Evolutionary conservation across 2,888 invertebrate species (phyloP).

Genomic region (Cephus rjabovi): DNA sequence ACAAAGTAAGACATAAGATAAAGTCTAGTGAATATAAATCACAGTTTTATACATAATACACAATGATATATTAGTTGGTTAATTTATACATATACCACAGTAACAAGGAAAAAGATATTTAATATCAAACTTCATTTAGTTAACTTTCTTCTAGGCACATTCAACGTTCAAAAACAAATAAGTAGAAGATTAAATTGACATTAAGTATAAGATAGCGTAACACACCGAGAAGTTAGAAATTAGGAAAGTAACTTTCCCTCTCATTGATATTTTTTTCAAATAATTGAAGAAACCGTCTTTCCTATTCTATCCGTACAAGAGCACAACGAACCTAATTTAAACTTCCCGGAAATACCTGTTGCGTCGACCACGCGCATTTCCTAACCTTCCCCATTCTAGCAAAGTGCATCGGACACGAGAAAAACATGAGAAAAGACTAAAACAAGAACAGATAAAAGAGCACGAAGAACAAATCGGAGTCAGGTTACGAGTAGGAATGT

Average conservation of each 20-base stretch:
- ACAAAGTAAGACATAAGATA: neutral
- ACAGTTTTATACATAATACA: neutral
- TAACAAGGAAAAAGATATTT: neutral
- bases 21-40: neutral
- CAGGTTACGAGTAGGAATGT: neutral
- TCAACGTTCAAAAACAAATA: neutral
- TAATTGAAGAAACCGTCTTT: neutral
- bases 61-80: neutral
- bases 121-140: constrained; percentile 1
- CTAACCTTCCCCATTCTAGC: constrained; percentile 29
- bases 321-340: constrained; percentile 28
- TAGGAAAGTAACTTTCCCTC: neutral
- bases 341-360: constrained; percentile 28
- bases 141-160: neutral
- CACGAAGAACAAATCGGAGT: neutral
- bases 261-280: neutral
- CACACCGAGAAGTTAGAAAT: neutral
- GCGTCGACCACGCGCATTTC: constrained; percentile 17
- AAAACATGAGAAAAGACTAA: constrained; percentile 28
- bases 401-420: constrained; percentile 12
- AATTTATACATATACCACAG: neutral
- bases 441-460: constrained; percentile 1
- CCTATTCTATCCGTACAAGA: neutral
- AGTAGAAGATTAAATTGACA: neutral
- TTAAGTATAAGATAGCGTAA: neutral